These are phyloP conservation scores for Limnephilus rhombicus DNA, from an alignment of 2,888 invertebrate species.

Conservation along the genomic window DNA sequence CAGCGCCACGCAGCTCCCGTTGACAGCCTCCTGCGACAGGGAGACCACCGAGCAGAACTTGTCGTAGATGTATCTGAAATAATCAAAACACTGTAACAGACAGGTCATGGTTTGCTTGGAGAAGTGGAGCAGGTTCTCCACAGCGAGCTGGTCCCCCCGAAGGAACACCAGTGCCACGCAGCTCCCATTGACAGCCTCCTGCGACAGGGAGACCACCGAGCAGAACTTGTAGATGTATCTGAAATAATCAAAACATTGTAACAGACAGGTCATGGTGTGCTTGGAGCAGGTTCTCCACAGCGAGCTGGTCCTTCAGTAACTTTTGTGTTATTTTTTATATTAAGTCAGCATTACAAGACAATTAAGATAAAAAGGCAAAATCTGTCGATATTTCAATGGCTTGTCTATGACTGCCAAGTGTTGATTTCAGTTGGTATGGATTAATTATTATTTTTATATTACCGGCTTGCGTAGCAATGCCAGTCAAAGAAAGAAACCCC, in stretches of 20 bases:
- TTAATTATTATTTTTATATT: no score
- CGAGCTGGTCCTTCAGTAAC: conserved; percentile 51
- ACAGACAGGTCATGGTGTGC: conserved; percentile 45
- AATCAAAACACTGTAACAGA: conserved; percentile 22
- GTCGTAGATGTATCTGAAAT: conserved; percentile 51
- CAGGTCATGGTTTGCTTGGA: conserved; percentile 47
- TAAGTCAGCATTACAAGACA: no score
- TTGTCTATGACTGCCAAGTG: no score
- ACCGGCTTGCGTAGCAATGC: no score
- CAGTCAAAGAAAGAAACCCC: no score
- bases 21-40: conserved; percentile 44
- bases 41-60: conserved; percentile 45
- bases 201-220: conserved; percentile 12
- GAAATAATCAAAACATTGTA: conserved; percentile 15
- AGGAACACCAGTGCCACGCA: conserved; percentile 48
- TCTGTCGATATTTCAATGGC: no score
- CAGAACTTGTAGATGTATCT: conserved; percentile 54
- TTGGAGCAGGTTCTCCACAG: conserved; percentile 49
- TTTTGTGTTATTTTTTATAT: not conserved
- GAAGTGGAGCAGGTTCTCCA: conserved; percentile 47
- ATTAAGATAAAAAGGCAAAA: no score
- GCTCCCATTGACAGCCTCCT: conserved; percentile 51
- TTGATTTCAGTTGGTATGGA: no score
- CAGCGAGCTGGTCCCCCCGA: conserved; percentile 50
- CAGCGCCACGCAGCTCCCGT: conserved; percentile 40